These are phyloP conservation scores for Phenganax marumi DNA, from an alignment of 92 coral and sea anemone species.

Conservation along the genomic window DNA sequence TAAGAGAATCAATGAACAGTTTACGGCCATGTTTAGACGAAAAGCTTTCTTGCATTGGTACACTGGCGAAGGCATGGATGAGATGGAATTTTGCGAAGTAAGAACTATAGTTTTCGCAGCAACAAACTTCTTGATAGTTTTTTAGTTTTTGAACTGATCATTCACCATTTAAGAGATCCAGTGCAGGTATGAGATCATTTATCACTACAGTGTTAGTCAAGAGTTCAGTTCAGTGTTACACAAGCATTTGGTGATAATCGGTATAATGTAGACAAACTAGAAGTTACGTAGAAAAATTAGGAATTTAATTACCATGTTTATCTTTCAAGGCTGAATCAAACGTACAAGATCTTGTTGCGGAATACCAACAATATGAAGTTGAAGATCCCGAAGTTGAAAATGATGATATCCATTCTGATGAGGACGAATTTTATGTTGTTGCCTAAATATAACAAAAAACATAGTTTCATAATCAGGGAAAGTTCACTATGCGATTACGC, in stretches of 20 bases:
- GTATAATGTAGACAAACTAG: not conserved
- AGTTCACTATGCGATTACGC: not conserved
- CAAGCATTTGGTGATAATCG: constrained; percentile 13
- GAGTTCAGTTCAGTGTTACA: too few species aligned
- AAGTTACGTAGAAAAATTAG: not conserved
- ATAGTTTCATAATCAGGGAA: not conserved
- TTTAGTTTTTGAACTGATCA: too few species aligned
- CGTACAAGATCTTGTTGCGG: constrained; percentile 70
- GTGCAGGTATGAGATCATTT: too few species aligned
- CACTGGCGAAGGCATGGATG: constrained; percentile 93
- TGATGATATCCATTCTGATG: constrained; percentile 64
- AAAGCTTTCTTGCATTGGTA: constrained; percentile 91
- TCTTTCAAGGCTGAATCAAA: constrained; percentile 74
- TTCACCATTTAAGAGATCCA: too few species aligned
- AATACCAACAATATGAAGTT: constrained; percentile 88
- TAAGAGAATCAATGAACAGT: constrained; percentile 81
- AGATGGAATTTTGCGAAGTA: constrained; percentile 89
- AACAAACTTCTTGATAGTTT: too few species aligned
- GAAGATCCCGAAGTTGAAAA: constrained; percentile 62
- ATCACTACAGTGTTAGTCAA: too few species aligned
- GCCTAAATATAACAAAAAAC: not conserved
- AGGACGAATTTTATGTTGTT: constrained; percentile 59
- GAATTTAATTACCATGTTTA: not conserved
- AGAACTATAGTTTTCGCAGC: not conserved
- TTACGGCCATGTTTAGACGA: constrained; percentile 84